Evolutionary conservation across 2,888 invertebrate species (phyloP).

Genomic region (Graphium colonna): DNA sequence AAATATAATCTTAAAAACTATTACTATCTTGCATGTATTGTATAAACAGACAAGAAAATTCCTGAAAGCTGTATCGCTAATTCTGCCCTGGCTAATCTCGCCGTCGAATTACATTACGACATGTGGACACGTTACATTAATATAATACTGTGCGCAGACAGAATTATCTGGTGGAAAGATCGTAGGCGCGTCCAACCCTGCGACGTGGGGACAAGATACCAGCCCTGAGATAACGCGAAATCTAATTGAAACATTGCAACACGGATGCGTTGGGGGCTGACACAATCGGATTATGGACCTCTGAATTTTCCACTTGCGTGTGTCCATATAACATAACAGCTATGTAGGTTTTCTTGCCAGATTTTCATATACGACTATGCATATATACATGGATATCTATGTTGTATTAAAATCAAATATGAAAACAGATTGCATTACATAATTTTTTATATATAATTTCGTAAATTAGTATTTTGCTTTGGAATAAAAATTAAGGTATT

Average conservation of each 20-base stretch:
- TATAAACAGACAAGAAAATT: too few relatives aligned
- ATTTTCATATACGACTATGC: neutral
- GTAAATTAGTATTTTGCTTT: too few relatives aligned
- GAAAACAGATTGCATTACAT: too few relatives aligned
- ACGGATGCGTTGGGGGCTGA: conserved; percentile 22
- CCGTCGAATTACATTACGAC: conserved; percentile 13
- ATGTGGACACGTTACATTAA: conserved; percentile 22
- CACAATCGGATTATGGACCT: conserved; percentile 29
- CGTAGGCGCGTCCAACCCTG: conserved; percentile 35
- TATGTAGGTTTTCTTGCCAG: too few relatives aligned
- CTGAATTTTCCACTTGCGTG: conserved; percentile 2
- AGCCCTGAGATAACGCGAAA: conserved; percentile 41
- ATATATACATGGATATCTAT: too few relatives aligned
- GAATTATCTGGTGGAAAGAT: conserved; percentile 45
- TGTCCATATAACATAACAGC: too few relatives aligned
- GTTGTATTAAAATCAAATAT: too few relatives aligned
- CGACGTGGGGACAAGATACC: conserved; percentile 36
- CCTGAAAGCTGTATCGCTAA: neutral
- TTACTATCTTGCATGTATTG: too few relatives aligned
- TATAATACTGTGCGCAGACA: conserved; percentile 13
- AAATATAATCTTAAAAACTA: too few relatives aligned
- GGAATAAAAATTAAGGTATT: too few relatives aligned
- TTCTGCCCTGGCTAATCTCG: conserved; percentile 4
- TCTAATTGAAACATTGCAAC: conserved; percentile 52
- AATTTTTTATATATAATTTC: too few relatives aligned